Evolutionary conservation across 2,113 vertebrate genomes (phyloP).

Genomic region (Phalacrocorax pelagicus): DNA sequence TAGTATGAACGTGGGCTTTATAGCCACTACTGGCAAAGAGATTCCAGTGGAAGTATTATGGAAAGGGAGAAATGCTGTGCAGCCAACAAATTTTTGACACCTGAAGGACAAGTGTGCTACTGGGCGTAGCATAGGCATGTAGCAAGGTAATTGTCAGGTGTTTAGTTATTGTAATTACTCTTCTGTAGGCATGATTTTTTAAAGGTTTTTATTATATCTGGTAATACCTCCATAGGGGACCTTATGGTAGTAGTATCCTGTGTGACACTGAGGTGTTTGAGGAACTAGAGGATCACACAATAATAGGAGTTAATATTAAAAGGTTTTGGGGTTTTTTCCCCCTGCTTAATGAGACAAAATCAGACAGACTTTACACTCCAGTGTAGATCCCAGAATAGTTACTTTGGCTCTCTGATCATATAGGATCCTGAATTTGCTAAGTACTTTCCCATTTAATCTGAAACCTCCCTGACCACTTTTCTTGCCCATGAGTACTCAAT

Average conservation of each 20-base stretch:
- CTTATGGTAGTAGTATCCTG: neutral
- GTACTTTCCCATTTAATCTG: neutral
- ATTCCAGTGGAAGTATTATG: neutral
- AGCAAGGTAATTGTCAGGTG: neutral
- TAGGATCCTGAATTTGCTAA: neutral
- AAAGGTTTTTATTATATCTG: neutral
- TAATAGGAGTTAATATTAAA: neutral
- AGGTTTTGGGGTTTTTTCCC: rapidly evolving
- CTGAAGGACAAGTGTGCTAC: neutral
- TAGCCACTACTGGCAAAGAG: neutral
- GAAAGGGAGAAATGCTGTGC: neutral
- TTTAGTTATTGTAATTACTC: neutral
- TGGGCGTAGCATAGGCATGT: neutral
- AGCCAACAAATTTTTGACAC: neutral
- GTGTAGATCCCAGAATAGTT: neutral
- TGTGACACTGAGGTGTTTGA: neutral
- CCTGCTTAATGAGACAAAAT: neutral
- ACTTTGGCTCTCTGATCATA: neutral
- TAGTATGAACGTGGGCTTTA: neutral
- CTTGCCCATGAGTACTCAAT: neutral
- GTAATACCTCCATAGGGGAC: neutral
- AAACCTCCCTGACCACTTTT: neutral
- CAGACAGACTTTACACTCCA: neutral
- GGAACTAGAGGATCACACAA: neutral
- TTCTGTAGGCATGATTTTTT: neutral